These are phyloP conservation scores for Muntiacus reevesi DNA, from an alignment of 2,113 vertebrate species.

Conservation along the genomic window DNA sequence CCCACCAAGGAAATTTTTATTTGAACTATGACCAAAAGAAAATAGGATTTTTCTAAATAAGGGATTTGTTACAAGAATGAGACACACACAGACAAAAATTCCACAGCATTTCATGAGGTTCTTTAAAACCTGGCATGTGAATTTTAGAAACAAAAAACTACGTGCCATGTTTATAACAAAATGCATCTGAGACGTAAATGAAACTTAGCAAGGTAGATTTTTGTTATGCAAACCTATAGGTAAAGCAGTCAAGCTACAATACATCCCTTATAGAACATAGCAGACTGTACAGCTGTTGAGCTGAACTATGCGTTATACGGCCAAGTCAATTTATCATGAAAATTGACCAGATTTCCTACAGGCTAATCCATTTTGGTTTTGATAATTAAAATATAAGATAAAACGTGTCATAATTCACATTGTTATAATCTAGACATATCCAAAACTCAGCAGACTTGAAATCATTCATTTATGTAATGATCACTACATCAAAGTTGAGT, in stretches of 20 bases:
- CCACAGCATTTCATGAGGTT: neutral
- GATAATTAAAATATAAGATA: neutral
- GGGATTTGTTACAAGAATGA: neutral
- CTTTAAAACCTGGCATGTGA: neutral
- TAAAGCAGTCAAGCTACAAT: neutral
- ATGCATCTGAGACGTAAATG: neutral
- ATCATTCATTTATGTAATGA: neutral
- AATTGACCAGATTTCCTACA: constrained; percentile 6
- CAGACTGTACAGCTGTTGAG: neutral
- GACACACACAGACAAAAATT: neutral
- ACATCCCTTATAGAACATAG: neutral
- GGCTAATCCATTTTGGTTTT: neutral
- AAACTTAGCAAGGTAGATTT: neutral
- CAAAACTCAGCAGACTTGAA: neutral
- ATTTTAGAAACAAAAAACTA: neutral
- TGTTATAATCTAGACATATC: neutral
- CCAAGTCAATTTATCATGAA: neutral
- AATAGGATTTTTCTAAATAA: neutral
- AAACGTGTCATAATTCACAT: neutral
- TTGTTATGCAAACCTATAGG: neutral
- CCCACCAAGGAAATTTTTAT: neutral
- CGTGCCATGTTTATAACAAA: neutral
- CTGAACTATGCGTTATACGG: neutral
- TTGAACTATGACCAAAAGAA: neutral
- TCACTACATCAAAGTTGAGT: neutral